Base-by-base conservation (phyloP, 1,140 invertebrate genomes). In the Sminthurinus signatus region DNA sequence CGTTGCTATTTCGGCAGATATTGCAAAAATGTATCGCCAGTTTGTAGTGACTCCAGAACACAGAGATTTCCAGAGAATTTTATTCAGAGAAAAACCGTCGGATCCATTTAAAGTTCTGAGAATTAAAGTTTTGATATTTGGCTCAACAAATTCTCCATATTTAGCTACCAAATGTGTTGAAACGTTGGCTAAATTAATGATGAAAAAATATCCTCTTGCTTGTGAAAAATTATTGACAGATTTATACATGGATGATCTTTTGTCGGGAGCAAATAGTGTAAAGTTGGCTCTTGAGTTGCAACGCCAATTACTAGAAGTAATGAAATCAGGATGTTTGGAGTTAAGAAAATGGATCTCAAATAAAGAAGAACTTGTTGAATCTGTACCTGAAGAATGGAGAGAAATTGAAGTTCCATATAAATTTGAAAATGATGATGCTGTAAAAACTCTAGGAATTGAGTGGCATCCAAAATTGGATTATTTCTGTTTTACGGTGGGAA, bases 51-150 rank as follows among this genome's bases (percentile, higher is more conserved):
- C 46, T 1, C 1, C 27, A 31, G 52, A 64, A 12, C 58, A 60
- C 50, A 23, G 19, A 28, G 61, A 72, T 29, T 65, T 72, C 23
- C 77, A 78, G 72, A 54, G 69, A n/a, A 76, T 79, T n/a, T 21
- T 79, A 0, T 78, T 76, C 75, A 59, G 75, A 42, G 29, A 73
- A 48, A 31, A 73, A 44, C 48, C 60, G 15, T 48, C 65, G 14
- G 43, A 63, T 28, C 17, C 43, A 10, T 23, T 78, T 28, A 64
- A 74, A 42, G 44, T 57, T 17, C 68, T 62, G 31, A 36, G 61
- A 10, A 31, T 76, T 44, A 39, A 19, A 15, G 70, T 78, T 14
- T 73, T 76, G 2, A 76, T 75, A 0, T 75, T 75, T 54, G 78
- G 78, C 75, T 12, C 73, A 69, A 2, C 56, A 72, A 48, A 63